Evolutionary conservation across 2,797 vertebrate species (phyloP).

Genomic region (Poeciliopsis infans): DNA sequence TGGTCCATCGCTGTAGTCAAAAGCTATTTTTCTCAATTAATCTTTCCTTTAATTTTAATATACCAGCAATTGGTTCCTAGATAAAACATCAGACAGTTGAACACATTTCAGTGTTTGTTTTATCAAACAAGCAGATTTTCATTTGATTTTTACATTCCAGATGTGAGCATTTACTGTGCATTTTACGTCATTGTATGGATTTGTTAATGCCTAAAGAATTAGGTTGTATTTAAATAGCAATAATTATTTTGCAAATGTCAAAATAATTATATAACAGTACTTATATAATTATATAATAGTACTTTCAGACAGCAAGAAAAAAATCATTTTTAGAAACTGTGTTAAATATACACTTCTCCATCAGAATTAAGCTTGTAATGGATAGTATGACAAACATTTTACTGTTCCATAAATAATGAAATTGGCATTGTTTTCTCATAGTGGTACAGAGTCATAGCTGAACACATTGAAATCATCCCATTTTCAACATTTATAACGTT

Average conservation of each 20-base stretch:
- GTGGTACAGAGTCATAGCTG: not conserved
- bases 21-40: conserved; percentile 7
- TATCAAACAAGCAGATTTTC: not conserved
- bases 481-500: not conserved
- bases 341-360: not conserved
- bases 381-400: not conserved
- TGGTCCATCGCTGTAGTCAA: not conserved
- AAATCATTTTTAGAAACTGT: not conserved
- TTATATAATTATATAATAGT: not conserved
- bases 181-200: not conserved
- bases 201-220: not conserved
- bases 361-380: not conserved
- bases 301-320: not conserved
- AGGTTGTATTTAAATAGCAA: not conserved
- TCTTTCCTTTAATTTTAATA: not conserved
- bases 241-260: not conserved
- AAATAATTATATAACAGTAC: too few relatives aligned
- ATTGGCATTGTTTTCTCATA: not conserved
- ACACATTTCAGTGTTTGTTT: not conserved
- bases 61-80: conserved; percentile 9
- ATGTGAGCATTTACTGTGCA: not conserved
- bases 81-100: conserved; percentile 4
- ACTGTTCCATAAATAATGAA: not conserved
- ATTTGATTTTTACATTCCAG: not conserved
- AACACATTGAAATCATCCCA: not conserved